Evolutionary conservation across 2,113 vertebrate species (phyloP).

Genomic region (Speoplatyrhinus poulsoni): DNA sequence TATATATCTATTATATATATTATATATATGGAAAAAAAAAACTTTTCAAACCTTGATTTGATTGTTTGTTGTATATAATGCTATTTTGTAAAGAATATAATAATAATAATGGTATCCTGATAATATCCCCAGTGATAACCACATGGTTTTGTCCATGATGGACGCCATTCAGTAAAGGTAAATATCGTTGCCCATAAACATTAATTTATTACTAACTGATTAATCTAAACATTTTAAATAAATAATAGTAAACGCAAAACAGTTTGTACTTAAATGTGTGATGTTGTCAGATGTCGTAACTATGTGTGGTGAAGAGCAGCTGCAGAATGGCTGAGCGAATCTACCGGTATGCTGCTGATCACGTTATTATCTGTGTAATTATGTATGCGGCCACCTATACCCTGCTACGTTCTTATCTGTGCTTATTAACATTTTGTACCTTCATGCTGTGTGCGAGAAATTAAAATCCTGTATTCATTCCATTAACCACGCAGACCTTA

Average conservation of each 20-base stretch:
- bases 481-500: not conserved
- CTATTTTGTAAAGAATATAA: not conserved
- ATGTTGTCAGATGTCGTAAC: not conserved
- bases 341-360: not conserved
- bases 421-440: too few relatives aligned
- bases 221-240: fast-evolving
- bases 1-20: too few relatives aligned
- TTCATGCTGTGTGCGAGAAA: too few relatives aligned
- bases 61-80: fast-evolving
- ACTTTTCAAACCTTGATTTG: not conserved
- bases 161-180: constrained; percentile 69
- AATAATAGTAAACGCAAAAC: not conserved
- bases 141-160: constrained; percentile 69
- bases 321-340: constrained; percentile 21
- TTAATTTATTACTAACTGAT: not conserved
- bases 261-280: not conserved
- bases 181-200: constrained; percentile 38
- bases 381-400: not conserved
- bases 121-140: too few relatives aligned
- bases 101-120: not conserved
- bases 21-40: too few relatives aligned
- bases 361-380: constrained; percentile 9
- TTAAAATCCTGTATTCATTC: not conserved
- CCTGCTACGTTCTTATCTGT: too few relatives aligned
- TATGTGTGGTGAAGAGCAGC: not conserved